phyloP scores from a whole-genome alignment of 1,140 invertebrate species.

The Linepithema humile region DNA sequence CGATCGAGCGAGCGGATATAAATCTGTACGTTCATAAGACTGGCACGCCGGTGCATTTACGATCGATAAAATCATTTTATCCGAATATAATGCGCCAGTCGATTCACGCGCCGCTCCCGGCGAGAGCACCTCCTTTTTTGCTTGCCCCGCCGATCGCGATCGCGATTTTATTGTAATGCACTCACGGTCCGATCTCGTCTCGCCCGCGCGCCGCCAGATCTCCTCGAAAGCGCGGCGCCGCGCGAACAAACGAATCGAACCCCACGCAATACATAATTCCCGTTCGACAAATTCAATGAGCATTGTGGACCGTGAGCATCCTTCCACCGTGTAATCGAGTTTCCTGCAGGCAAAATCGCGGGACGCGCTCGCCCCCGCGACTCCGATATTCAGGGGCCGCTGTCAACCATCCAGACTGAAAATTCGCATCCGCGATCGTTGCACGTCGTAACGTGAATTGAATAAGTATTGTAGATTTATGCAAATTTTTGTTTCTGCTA shows the following conservation, averaged over 20 bases:
- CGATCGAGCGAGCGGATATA: slow-evolving; percentile 53
- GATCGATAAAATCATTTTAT: slow-evolving; percentile 77
- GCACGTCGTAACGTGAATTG: neutral
- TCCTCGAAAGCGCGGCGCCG: slow-evolving; percentile 10
- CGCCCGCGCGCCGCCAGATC: slow-evolving; percentile 7
- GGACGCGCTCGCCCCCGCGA: neutral
- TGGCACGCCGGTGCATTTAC: slow-evolving; percentile 64
- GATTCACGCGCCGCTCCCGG: slow-evolving; percentile 60
- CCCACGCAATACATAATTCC: slow-evolving; percentile 69
- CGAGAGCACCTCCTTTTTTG: slow-evolving; percentile 39
- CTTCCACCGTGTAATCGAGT: slow-evolving; percentile 71
- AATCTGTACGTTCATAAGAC: slow-evolving; percentile 67
- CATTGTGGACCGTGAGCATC: slow-evolving; percentile 70
- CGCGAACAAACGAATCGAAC: slow-evolving; percentile 32
- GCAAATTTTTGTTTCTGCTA: neutral
- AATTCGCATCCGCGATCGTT: slow-evolving; percentile 55
- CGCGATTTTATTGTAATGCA: slow-evolving; percentile 71
- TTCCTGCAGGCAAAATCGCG: slow-evolving; percentile 68
- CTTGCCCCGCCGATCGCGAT: slow-evolving; percentile 57
- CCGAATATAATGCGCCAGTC: slow-evolving; percentile 69
- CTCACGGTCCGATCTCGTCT: slow-evolving; percentile 45
- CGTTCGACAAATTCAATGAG: slow-evolving; percentile 76
- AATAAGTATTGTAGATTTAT: neutral
- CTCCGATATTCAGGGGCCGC: slow-evolving; percentile 47
- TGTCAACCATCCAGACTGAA: slow-evolving; percentile 46